phyloP scores from a whole-genome alignment of 2,888 invertebrate genomes.

The Seira sanloemensis region DNA sequence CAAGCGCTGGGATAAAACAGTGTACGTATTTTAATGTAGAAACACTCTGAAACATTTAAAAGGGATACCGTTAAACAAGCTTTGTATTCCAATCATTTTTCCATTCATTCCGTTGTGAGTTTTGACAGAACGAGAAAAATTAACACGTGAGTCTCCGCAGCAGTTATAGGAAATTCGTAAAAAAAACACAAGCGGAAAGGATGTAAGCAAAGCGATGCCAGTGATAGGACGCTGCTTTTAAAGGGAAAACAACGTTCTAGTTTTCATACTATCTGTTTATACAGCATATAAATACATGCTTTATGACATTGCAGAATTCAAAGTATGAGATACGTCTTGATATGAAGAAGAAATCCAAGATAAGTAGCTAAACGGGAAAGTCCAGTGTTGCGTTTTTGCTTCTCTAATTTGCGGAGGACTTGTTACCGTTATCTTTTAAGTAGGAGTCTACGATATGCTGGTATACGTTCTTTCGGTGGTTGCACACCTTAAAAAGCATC shows the following conservation, averaged over 20 bases:
- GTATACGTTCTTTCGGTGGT: too few species aligned
- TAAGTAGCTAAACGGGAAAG: slow-evolving; percentile 54
- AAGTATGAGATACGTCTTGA: too few species aligned
- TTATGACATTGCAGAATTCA: too few species aligned
- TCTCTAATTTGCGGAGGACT: slow-evolving; percentile 36
- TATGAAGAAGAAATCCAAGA: too few species aligned
- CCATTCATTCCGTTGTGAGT: background rate
- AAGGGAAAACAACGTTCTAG: too few species aligned
- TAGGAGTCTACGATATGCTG: background rate
- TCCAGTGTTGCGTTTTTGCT: slow-evolving; percentile 47
- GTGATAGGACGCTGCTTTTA: too few species aligned
- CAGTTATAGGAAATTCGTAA: slow-evolving; percentile 1
- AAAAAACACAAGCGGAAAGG: background rate
- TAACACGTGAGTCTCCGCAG: background rate
- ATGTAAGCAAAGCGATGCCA: background rate
- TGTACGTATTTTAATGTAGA: too few species aligned
- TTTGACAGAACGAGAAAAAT: slow-evolving; percentile 7
- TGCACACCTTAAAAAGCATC: too few species aligned
- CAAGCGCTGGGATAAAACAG: background rate
- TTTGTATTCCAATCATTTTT: slow-evolving; percentile 9
- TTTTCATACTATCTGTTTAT: too few species aligned
- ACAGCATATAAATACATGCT: too few species aligned
- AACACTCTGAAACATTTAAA: background rate
- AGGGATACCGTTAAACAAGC: slow-evolving; percentile 31
- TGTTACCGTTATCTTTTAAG: slow-evolving; percentile 54